These are phyloP conservation scores for Lethrus apterus DNA, from an alignment of 1,140 invertebrate genomes.

Conservation along the genomic window DNA sequence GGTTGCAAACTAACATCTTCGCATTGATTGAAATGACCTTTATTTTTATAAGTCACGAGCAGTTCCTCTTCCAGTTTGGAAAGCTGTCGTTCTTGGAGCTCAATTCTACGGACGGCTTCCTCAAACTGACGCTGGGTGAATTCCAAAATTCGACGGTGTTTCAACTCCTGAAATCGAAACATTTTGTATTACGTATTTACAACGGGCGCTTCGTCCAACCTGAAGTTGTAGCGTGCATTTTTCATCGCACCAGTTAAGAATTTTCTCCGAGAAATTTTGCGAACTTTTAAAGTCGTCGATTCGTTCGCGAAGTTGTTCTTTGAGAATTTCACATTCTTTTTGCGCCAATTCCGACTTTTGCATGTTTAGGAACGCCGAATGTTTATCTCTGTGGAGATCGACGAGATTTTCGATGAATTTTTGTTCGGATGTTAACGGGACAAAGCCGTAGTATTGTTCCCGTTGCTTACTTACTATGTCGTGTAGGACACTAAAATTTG, in stretches of 20 bases:
- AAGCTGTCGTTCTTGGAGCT: slow-evolving; percentile 35
- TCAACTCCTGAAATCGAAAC: slow-evolving; percentile 29
- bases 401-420: slow-evolving; percentile 29
- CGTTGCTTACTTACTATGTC: slow-evolving; percentile 33
- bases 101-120: slow-evolving; percentile 26
- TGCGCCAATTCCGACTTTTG: slow-evolving; percentile 30
- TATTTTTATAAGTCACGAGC: slow-evolving; percentile 24
- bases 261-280: not conserved
- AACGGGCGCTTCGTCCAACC: not conserved
- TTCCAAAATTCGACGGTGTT: slow-evolving; percentile 28
- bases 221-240: slow-evolving; percentile 14
- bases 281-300: slow-evolving; percentile 22
- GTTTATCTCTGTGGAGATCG: slow-evolving; percentile 27
- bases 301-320: slow-evolving; percentile 35
- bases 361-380: slow-evolving; percentile 24
- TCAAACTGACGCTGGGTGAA: slow-evolving; percentile 35
- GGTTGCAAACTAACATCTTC: not conserved
- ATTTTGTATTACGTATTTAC: slow-evolving; percentile 1
- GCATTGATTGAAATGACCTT: slow-evolving; percentile 4
- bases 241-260: slow-evolving; percentile 12
- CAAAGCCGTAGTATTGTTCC: slow-evolving; percentile 36
- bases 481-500: slow-evolving; percentile 21
- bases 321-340: slow-evolving; percentile 32
- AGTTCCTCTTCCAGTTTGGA: slow-evolving; percentile 37
- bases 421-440: slow-evolving; percentile 33